Evolutionary conservation across 2,888 invertebrate species (phyloP), one percentile per base, ranked within the genome.

Genomic region (Drosophila trichaetosa): DNA sequence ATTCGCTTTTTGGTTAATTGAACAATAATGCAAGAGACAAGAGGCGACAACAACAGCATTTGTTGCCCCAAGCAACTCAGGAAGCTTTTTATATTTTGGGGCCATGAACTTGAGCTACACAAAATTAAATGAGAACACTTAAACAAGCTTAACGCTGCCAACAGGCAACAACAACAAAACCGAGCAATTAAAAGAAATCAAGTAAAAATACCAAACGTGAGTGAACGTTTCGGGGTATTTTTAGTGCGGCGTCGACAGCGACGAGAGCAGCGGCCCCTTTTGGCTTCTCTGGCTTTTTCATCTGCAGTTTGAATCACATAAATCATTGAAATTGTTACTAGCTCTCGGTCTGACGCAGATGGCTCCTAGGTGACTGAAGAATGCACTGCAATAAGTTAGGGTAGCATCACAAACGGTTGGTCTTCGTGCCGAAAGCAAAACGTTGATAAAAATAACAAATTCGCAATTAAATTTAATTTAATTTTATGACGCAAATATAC

Each of bases 31-130:
- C 52, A 46, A 54, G 48, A 61, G 46, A 61, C 56, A 58, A 57
- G 36, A 65, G 40, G 51, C 36, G 57, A 36, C 52, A 56, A 18
- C 38, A 34, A 49, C 63, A 68, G 59, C 76, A 70, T 64, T 62
- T 53, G 59, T 51, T 69, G 72, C 56, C 68, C 68, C 66, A 31
- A 46, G 51, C 56, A 70, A 72, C 67, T 80, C 71, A 82, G 85
- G 85, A 80, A 79, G 69, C 76, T 64, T 72, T 82, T 78, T 71
- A 77, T 76, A 63, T 68, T 73, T 68, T 76, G 76, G 79, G 82
- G 87, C 87, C 89, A 72, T 87, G 87, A 87, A 87, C 87, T 87
- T 87, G 89, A 82, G 81, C 73, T 65, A 70, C 58, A 63, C 77
- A 53, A 74, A 86, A 86, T 86, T 40, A 79, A 77, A 74, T 67